A percentile compares a stretch with the other conserved stretches of the same genome.
Evolutionary conservation across 30 jellyfish, hydroid and myxozoan genomes (phyloP).

Genomic region (Turritopsis rubra): DNA sequence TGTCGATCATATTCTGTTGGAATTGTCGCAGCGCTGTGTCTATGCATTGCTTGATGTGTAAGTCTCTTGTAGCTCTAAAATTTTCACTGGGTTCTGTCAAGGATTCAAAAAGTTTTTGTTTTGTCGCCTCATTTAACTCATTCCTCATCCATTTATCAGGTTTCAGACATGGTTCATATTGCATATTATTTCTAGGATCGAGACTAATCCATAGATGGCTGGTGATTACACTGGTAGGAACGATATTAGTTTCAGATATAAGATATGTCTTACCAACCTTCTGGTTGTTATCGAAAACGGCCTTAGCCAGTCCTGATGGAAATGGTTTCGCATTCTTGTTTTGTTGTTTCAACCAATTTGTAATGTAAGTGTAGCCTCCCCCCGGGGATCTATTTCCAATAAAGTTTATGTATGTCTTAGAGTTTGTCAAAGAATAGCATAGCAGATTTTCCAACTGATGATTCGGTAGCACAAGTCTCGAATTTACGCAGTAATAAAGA

Average conservation of each 20-base stretch:
- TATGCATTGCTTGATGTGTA: not conserved
- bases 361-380: no score
- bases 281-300: not conserved
- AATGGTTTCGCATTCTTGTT: not conserved
- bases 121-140: not conserved
- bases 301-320: not conserved
- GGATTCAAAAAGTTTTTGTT: not conserved
- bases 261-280: not conserved
- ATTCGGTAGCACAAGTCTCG: no score
- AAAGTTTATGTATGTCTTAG: no score
- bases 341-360: not conserved
- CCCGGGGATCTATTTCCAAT: no score
- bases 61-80: not conserved
- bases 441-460: no score
- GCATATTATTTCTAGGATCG: not conserved
- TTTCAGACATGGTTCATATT: not conserved
- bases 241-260: not conserved
- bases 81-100: not conserved
- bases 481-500: no score
- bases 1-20: not conserved
- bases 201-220: not conserved
- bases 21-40: not conserved
- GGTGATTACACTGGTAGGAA: not conserved
- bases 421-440: no score
- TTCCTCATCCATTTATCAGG: not conserved